Base-by-base conservation (phyloP, 1,140 invertebrate species). In the Drosophila pseudoananassae region DNA sequence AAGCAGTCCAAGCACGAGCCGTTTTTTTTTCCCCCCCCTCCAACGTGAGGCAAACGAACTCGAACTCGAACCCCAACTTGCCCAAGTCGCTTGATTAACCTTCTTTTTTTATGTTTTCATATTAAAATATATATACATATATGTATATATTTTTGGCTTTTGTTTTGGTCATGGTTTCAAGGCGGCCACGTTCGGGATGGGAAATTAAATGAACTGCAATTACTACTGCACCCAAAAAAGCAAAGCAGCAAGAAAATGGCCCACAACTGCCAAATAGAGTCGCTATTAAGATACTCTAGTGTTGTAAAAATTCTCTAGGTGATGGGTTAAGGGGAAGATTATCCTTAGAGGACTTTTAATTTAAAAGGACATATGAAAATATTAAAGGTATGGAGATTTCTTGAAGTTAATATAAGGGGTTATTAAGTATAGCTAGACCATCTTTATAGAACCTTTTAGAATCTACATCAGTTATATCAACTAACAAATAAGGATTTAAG, bases 1-100 rank as follows among this genome's bases (percentile, higher is more conserved):
- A 50, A 51, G 63, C 63, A 27, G 61, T 17, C 63, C 17, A 49
- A 66, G 50, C 54, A 76, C 71, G 72, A 76, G 63, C 63, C 63
- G 63, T 47, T 7, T 12, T 38, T 38, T 40, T 40, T 5, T 40
- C 14, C 4, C 14, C 3, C 2, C 4, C 15, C 49, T 50, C 31
- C 31, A 58, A 58, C 63, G 38, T 43, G 43, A 20, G 43, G 40
- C 27, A 33, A 57, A 52, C 70, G 45, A 71, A 65, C 75, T 60
- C 73, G 69, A 64, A 55, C 53, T 33, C 8, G 12, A 51, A 49
- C 60, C 60, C 59, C 46, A 36, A 49, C 58, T 58, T 51, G 56
- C 56, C 53, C 59, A 75, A 79, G 80, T 83, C 58, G 71, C 79
- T 83, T 78, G 76, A 79, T 79, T 83, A 83, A 83, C 80, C 80